These are phyloP conservation scores for Chrysocyon brachyurus DNA, from an alignment of 2,797 vertebrate species.

Conservation along the genomic window DNA sequence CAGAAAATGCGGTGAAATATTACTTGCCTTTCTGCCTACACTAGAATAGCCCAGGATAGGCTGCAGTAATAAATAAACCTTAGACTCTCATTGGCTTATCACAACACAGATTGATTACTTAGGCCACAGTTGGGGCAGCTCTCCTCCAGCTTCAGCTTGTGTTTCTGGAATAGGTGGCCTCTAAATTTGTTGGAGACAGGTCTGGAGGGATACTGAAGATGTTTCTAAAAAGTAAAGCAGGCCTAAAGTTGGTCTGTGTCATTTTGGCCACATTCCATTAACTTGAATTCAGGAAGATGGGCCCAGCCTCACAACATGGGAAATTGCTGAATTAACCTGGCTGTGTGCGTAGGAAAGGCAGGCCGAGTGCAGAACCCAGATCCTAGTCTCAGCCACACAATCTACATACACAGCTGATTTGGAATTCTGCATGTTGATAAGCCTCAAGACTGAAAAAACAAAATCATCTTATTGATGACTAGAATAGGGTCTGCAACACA, in stretches of 20 bases:
- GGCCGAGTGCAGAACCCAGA: not conserved
- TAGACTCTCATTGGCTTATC: not conserved
- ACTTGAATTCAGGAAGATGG: not conserved
- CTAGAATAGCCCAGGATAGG: not conserved
- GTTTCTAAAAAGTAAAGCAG: not conserved
- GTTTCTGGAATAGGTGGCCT: not conserved
- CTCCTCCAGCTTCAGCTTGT: not conserved
- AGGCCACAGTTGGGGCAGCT: not conserved
- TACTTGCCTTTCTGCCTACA: not conserved
- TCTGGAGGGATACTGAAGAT: not conserved
- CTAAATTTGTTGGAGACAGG: not conserved
- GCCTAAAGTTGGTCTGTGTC: not conserved
- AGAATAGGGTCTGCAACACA: not conserved
- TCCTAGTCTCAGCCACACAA: not conserved
- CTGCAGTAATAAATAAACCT: not conserved
- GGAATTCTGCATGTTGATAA: not conserved
- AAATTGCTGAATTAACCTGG: not conserved
- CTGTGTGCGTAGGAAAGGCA: not conserved
- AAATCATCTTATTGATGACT: not conserved
- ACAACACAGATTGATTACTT: not conserved
- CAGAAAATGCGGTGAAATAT: not conserved
- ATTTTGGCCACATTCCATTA: not conserved
- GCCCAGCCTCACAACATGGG: fast-evolving
- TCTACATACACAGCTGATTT: not conserved
- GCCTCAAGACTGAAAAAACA: not conserved